Percentiles rank a stretch among this genome's conserved stretches.
phyloP scores from a whole-genome alignment of 1,140 invertebrate genomes.

The Lordiphosa collinella region DNA sequence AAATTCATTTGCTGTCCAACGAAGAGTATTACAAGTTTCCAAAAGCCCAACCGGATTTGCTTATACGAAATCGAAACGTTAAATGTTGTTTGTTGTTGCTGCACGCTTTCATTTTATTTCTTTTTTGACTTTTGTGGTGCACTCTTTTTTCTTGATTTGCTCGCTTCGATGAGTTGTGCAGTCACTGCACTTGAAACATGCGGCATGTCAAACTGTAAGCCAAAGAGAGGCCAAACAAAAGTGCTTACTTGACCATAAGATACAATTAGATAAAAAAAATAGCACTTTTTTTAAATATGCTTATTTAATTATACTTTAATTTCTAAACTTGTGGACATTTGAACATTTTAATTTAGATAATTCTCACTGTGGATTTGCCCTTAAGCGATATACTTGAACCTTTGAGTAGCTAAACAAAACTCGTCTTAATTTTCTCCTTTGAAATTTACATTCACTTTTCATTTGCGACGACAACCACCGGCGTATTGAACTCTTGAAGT shows the following conservation, averaged over 20 bases:
- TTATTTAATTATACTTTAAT: too few relatives aligned
- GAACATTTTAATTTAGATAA: background rate
- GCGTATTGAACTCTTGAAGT: constrained; percentile 5
- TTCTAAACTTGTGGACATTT: too few relatives aligned
- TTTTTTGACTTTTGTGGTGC: constrained; percentile 17
- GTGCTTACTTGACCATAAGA: background rate
- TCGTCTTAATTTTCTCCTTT: background rate
- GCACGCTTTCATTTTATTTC: constrained; percentile 37
- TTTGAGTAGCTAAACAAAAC: background rate
- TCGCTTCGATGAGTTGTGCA: constrained; percentile 31
- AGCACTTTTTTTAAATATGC: too few relatives aligned
- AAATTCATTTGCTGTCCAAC: too few relatives aligned
- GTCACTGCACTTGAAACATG: constrained; percentile 21
- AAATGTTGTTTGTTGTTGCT: constrained; percentile 2
- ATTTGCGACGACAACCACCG: constrained; percentile 5
- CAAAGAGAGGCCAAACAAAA: constrained; percentile 28
- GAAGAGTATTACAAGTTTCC: too few relatives aligned
- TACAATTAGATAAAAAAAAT: too few relatives aligned
- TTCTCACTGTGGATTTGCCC: background rate
- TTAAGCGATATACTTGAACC: background rate
- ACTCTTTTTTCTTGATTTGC: constrained; percentile 10
- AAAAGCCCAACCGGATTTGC: too few relatives aligned
- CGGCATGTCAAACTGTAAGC: constrained; percentile 35
- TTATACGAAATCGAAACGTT: background rate
- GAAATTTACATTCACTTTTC: constrained; percentile 29